Evolutionary conservation across 2,888 invertebrate species (phyloP), one percentile per base, ranked within the genome.

Genomic region (Diogma glabrata): DNA sequence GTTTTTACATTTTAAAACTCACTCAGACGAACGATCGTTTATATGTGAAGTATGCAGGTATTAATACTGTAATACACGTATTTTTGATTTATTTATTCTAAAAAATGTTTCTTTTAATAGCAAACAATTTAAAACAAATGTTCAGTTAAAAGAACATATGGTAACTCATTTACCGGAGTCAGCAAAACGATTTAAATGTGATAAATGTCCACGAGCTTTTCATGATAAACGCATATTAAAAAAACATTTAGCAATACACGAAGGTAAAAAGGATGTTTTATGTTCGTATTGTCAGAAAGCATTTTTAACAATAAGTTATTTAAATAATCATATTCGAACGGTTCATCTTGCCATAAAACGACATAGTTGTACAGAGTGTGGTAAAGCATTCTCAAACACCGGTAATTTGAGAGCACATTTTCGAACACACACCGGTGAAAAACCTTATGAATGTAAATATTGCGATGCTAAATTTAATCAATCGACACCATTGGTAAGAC

Each of bases 261-360:
- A 28, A 10, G 49, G 49, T 10, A 14, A 19, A 8, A 48, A 49
- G 26, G 26, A 19, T 24, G 33, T 47, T 16, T 36, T 22, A 14
- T 52, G 52, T 19, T 20, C 6, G 2, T 14, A 33, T 4, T 52
- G 52, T 3, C 47, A 20, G 12, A 52, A 49, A 28, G 52, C 14
- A 3, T 52, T 52, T 28, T 38, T 28, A 22, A 43, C 19, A 22
- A 22, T 16, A 14, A 30, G 22, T n/a, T 38, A 49, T 19, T 19
- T 52, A n/a, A 52, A 51, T n/a, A 46, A 22, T 9, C 52, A 52
- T 43, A 52, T 52, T 12, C 38, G 49, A 16, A 33, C 49, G 10
- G 49, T 49, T 2, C 49, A 49, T 22, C 14, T 49, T 23, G 33
- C 26, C 1, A 38, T 36, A 22, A 49, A 49, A 36, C 30, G 33